Percentiles rank a stretch among this genome's conserved stretches.
Evolutionary conservation across 2,797 vertebrate species (phyloP).

Genomic region (Hydrolagus colliei): DNA sequence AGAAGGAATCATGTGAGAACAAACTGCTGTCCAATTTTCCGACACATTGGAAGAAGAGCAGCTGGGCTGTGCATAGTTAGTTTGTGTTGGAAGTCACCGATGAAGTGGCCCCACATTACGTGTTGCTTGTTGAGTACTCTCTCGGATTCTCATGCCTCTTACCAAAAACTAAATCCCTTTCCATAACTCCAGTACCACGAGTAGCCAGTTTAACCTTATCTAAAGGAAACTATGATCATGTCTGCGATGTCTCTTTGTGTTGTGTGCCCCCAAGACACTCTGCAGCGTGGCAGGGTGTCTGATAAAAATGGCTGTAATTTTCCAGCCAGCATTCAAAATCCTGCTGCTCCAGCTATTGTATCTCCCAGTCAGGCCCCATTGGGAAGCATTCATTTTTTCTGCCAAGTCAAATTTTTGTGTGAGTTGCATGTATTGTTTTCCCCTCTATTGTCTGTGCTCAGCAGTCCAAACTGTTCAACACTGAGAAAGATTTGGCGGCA

Average conservation of each 20-base stretch:
- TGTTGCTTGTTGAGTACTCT: too few species aligned
- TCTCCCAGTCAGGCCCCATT: background rate
- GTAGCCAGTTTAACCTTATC: background rate
- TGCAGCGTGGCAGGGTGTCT: too few species aligned
- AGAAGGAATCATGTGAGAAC: too few species aligned
- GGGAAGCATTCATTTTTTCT: background rate
- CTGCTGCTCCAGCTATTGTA: background rate
- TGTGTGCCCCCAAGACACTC: background rate
- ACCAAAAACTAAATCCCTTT: background rate
- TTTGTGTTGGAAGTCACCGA: too few species aligned
- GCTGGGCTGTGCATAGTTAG: too few species aligned
- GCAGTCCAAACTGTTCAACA: background rate
- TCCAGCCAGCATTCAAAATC: background rate
- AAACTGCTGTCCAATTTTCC: too few species aligned
- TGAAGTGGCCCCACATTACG: too few species aligned
- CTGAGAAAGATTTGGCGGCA: conserved; percentile 8
- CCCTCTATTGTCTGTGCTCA: conserved; percentile 7
- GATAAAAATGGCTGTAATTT: background rate
- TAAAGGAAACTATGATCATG: background rate
- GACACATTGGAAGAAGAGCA: too few species aligned
- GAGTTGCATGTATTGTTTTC: background rate
- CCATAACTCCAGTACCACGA: background rate
- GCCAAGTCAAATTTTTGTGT: background rate
- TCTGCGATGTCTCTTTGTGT: background rate
- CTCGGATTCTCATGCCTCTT: too few species aligned